These are phyloP conservation scores for Chaetops frenatus DNA, from an alignment of 2,113 vertebrate genomes.

Conservation along the genomic window DNA sequence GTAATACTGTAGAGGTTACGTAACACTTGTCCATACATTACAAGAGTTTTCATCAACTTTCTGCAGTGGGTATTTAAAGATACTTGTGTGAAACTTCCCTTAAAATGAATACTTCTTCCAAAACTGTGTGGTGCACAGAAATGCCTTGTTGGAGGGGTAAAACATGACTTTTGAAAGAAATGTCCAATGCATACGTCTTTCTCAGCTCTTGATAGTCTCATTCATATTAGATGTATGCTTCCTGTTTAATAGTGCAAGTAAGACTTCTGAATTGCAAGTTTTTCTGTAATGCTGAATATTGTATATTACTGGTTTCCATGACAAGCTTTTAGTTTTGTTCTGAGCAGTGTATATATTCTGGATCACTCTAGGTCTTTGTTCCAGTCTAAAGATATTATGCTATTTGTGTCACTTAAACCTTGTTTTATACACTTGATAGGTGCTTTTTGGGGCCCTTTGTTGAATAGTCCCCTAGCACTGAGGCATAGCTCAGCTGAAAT, in stretches of 20 bases:
- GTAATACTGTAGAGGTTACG: not conserved
- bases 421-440: conserved; percentile 22
- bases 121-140: not conserved
- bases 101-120: not conserved
- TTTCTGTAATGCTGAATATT: conserved; percentile 34
- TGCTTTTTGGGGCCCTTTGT: conserved; percentile 10
- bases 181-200: conserved; percentile 9
- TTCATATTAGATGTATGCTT: conserved; percentile 37
- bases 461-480: conserved; percentile 1
- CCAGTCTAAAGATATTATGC: not conserved
- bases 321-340: conserved; percentile 16
- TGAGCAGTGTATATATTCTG: not conserved
- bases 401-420: conserved; percentile 8
- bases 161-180: not conserved
- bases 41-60: conserved; percentile 10
- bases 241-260: conserved; percentile 19
- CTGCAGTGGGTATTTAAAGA: conserved; percentile 11
- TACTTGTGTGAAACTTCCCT: conserved; percentile 8
- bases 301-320: conserved; percentile 9
- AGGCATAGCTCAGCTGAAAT: conserved; percentile 24
- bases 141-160: conserved; percentile 18
- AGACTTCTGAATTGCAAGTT: conserved; percentile 11
- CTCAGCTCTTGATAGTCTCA: not conserved
- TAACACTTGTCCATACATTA: conserved; percentile 25
- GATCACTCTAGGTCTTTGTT: not conserved